phyloP scores from a whole-genome alignment of 2,113 vertebrate species.

The Crocuta crocuta region DNA sequence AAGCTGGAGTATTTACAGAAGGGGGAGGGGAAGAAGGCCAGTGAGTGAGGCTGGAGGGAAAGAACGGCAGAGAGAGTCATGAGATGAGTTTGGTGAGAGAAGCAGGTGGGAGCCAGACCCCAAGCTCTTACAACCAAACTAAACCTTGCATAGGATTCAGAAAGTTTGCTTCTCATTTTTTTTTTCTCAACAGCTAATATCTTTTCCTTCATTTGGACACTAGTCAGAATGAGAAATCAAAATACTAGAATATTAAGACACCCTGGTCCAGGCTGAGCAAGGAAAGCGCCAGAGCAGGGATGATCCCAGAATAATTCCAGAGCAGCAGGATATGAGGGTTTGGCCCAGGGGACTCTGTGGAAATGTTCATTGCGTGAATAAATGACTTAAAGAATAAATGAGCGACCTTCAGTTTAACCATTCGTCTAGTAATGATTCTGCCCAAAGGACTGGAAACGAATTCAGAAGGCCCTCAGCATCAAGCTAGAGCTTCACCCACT shows the following conservation, averaged over 20 bases:
- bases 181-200: not conserved
- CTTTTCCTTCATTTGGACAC: not conserved
- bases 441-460: not conserved
- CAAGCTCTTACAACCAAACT: not conserved
- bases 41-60: not conserved
- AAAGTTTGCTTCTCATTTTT: not conserved
- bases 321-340: not conserved
- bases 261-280: not conserved
- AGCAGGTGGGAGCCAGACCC: not conserved
- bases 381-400: not conserved
- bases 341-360: accelerated
- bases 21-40: not conserved
- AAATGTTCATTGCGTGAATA: not conserved
- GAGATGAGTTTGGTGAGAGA: not conserved
- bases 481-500: not conserved
- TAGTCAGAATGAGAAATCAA: not conserved
- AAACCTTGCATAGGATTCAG: not conserved
- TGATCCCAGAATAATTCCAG: not conserved
- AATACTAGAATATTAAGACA: not conserved
- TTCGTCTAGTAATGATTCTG: not conserved
- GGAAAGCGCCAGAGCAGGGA: not conserved
- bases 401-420: not conserved
- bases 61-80: not conserved
- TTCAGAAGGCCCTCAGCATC: not conserved
- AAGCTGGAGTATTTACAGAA: not conserved